Base-by-base conservation (phyloP, 2,888 invertebrate genomes). In the Pandemis corylana region DNA sequence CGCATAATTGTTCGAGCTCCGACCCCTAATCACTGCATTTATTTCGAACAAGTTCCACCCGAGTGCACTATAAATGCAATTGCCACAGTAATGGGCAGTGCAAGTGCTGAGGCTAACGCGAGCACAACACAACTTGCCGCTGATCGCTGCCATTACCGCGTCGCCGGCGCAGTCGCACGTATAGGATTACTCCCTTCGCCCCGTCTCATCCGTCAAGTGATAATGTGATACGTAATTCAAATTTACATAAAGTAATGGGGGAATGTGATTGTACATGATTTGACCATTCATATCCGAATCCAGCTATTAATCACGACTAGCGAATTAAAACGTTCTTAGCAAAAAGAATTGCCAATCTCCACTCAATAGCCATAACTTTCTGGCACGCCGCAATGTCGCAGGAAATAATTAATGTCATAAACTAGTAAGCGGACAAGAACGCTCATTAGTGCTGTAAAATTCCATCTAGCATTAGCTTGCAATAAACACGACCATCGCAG, bases 381-480 rank as follows among this genome's bases (percentile, higher is more conserved):
- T 9, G 15, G 20, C 7, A 36, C 36, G 46, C 49, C 42, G 15
- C 15, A 65, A 56, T 59, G 51, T 69, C 64, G 42, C 64, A 61
- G 65, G 61, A 73, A 73, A 41, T 64, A 59, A 69, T 73, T 49
- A 65, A 42, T 51, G 49, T 51, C 46, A 68, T 64, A 73, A 69
- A 73, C 42, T 64, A 64, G 15, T 42, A 10, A 56, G 63, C 68
- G 59, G 68, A 61, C 65, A 65, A 49, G 73, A 73, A 73, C 69
- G 73, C 69, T 65, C 73, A 65, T 73, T 69, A 69, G 59, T 69
- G 42, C 28, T 36, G 28, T 36, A 73, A 68, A 73, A 73, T 69
- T 59, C 69, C 69, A 65, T 62, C 66, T 51, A 67, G 72, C 62
- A 66, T 59, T 73, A 49, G 63, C 51, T 63, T 44, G 72, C 68